Conservation (phyloP, 1,140 invertebrate genomes). For the Nixonia krombeini region DNA sequence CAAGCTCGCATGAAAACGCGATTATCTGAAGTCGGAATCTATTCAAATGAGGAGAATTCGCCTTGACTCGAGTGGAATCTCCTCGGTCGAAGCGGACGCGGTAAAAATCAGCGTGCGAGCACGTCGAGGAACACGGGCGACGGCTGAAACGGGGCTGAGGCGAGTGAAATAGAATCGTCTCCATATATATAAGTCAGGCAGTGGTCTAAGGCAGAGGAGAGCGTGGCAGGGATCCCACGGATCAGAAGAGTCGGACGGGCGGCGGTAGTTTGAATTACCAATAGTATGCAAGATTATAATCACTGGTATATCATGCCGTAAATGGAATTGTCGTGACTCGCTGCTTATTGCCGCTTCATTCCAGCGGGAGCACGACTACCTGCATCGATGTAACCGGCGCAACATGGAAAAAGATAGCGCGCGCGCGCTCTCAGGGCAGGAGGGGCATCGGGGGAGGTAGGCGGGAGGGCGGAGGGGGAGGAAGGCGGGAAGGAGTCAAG, state of each 20-base stretch:
- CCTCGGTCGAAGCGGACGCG: no score
- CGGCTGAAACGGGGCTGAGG: no score
- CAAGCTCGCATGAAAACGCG: no score
- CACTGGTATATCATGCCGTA: slow-evolving; percentile 25
- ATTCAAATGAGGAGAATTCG: no score
- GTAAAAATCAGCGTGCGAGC: no score
- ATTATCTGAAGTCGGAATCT: no score
- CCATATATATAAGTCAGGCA: neutral
- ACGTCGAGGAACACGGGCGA: no score
- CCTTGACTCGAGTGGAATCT: no score
- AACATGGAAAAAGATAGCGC: neutral
- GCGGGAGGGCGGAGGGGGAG: neutral
- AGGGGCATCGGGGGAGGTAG: slow-evolving; percentile 10
- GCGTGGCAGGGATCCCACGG: neutral
- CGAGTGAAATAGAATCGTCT: no score
- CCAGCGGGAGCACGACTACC: slow-evolving; percentile 9
- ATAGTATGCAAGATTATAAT: slow-evolving; percentile 41
- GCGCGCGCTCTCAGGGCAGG: no score
- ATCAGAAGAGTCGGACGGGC: slow-evolving; percentile 1
- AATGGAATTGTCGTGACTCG: slow-evolving; percentile 51
- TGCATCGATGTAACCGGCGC: neutral
- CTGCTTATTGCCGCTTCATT: slow-evolving; percentile 26
- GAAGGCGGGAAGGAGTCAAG: slow-evolving; percentile 8
- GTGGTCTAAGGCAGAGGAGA: no score
- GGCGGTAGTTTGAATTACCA: slow-evolving; percentile 16